Conservation (phyloP, 2,888 invertebrate genomes). For the Thymelicus sylvestris region DNA sequence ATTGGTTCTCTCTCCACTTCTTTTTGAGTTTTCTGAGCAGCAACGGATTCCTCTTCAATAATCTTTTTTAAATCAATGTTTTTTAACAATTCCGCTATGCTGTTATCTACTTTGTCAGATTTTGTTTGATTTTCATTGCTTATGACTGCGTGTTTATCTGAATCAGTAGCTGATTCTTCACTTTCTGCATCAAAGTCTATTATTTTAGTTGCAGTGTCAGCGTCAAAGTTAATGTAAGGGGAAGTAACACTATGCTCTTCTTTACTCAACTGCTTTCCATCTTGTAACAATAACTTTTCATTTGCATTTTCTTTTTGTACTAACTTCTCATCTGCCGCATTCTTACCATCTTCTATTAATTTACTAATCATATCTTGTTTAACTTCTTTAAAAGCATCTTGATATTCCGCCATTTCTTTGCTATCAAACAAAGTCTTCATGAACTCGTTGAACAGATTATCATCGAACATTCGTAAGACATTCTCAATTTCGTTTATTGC, state of each 20-base stretch:
- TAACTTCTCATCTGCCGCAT: not conserved
- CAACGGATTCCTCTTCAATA: constrained; percentile 39
- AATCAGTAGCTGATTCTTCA: constrained; percentile 22
- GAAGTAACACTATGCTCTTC: not conserved
- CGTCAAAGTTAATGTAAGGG: constrained; percentile 2
- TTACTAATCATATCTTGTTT: constrained; percentile 12
- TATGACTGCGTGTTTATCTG: constrained; percentile 8
- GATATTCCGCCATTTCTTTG: constrained; percentile 50
- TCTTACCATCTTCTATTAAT: not conserved
- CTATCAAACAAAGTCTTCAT: constrained; percentile 58
- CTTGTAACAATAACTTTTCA: not conserved
- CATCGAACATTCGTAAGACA: constrained; percentile 47
- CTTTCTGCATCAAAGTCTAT: constrained; percentile 15
- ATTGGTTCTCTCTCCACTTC: constrained; percentile 15
- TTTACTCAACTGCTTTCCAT: not conserved
- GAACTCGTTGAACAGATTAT: constrained; percentile 56
- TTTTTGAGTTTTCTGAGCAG: constrained; percentile 4
- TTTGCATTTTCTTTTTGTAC: not conserved
- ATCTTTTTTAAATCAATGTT: constrained; percentile 53
- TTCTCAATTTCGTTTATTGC: constrained; percentile 44
- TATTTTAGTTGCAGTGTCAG: constrained; percentile 23
- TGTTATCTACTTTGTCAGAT: constrained; percentile 41
- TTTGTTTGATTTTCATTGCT: constrained; percentile 11
- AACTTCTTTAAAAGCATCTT: constrained; percentile 39
- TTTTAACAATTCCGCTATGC: constrained; percentile 52